Evolutionary conservation across 2,797 vertebrate species (phyloP).

Genomic region (Eurystomus glaucurus): DNA sequence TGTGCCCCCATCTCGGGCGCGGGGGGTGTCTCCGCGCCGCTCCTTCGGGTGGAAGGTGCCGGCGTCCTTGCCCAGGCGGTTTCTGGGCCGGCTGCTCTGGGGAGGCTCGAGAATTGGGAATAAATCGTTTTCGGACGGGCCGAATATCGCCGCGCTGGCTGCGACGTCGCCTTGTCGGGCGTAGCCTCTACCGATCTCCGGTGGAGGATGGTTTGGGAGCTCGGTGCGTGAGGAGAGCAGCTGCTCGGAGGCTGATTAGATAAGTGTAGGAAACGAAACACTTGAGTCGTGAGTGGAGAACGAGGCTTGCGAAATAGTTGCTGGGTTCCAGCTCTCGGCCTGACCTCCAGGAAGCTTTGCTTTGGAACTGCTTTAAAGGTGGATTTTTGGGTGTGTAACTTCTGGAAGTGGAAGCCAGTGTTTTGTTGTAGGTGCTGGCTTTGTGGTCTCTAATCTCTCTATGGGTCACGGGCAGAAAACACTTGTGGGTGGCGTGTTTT

Average conservation of each 20-base stretch:
- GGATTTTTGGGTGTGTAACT: neutral
- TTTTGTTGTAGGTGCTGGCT: neutral
- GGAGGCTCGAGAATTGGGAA: too few relatives aligned
- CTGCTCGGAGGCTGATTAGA: neutral
- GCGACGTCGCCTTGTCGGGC: neutral
- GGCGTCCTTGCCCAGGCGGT: too few relatives aligned
- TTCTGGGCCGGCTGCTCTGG: too few relatives aligned
- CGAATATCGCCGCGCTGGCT: fast-evolving
- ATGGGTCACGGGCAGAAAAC: fast-evolving
- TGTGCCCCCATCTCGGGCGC: too few relatives aligned
- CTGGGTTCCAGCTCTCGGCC: neutral
- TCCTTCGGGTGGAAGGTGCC: too few relatives aligned
- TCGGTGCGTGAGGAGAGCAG: neutral
- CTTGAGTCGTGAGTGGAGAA: neutral
- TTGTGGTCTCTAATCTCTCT: neutral
- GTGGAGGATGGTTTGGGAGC: neutral
- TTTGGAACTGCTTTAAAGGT: neutral
- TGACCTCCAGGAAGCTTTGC: neutral
- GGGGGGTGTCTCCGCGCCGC: neutral
- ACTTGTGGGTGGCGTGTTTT: neutral
- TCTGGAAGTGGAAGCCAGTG: fast-evolving
- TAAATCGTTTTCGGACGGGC: fast-evolving
- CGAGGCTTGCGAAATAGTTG: neutral
- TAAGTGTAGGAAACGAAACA: neutral
- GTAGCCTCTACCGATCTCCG: too few relatives aligned